These are phyloP conservation scores for Drosophila miranda DNA, from an alignment of 1,140 invertebrate genomes.

Conservation along the genomic window DNA sequence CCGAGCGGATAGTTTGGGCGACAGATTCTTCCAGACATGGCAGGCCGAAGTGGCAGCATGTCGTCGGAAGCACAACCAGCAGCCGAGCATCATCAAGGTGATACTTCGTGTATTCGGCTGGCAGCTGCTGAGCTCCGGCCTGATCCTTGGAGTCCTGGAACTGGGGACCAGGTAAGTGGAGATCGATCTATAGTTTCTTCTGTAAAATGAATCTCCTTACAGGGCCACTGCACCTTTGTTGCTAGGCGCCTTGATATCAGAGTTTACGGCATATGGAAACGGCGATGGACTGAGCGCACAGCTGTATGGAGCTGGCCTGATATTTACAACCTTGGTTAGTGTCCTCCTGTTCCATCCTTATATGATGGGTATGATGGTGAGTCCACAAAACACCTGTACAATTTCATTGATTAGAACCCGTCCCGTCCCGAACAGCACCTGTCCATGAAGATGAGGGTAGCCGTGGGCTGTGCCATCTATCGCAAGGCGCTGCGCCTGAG, in stretches of 20 bases:
- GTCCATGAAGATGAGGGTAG: constrained; percentile 76
- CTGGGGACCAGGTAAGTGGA: constrained; percentile 42
- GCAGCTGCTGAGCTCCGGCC: constrained; percentile 42
- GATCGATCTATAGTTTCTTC: not conserved
- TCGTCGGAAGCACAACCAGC: constrained; percentile 22
- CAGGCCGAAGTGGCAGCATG: constrained; percentile 45
- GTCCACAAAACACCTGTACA: not conserved
- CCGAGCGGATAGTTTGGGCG: constrained; percentile 63
- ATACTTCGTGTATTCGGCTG: constrained; percentile 56
- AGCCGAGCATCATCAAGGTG: constrained; percentile 51
- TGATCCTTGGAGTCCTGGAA: constrained; percentile 36
- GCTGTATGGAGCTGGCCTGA: constrained; percentile 85
- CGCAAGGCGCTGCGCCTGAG: constrained; percentile 86
- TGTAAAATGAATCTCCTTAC: not conserved
- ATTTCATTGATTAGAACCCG: constrained; percentile 52
- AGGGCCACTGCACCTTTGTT: constrained; percentile 59
- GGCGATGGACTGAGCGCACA: constrained; percentile 81
- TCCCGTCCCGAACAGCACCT: constrained; percentile 24
- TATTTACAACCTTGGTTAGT: constrained; percentile 83
- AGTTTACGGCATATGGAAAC: constrained; percentile 52
- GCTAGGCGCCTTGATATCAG: constrained; percentile 58
- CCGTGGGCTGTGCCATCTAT: constrained; percentile 87
- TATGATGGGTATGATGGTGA: constrained; percentile 84
- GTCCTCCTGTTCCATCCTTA: constrained; percentile 85
- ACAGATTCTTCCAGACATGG: constrained; percentile 64